Evolutionary conservation across 2,113 vertebrate species (phyloP), one percentile per base, ranked within the genome.

Genomic region (Esox niger): DNA sequence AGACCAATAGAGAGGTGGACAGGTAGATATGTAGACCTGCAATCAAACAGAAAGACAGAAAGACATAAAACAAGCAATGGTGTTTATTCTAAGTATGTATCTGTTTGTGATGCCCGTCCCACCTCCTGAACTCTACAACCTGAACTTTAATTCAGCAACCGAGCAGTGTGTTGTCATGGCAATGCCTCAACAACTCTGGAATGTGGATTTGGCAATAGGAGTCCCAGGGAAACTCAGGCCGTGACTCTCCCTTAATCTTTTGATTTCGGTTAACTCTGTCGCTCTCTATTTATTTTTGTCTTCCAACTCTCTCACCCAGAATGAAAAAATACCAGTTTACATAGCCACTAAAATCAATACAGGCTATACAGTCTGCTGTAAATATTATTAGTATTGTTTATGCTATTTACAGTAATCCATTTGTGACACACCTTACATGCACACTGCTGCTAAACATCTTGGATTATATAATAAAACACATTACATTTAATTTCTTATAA

Each of bases 71-170:
- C 35, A 38, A 5, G 11, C 11, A 38, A 38, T 38, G 35, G 35
- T 11, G 11, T n/a, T n/a, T n/a, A n/a, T n/a, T n/a, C n/a, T n/a
- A n/a, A n/a, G n/a, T n/a, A n/a, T n/a, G n/a, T n/a, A n/a, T n/a
- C n/a, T n/a, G n/a, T n/a, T 20, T 49, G n/a, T 21, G 64, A 78
- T 79, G 78, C 58, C 75, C 69, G 57, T 30, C n/a, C 47, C 47
- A n/a, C n/a, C 47, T n/a, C 17, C 17, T 49, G 4, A 58, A 58
- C 27, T 4, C 0, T 15, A 29, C 56, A 11, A 29, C 56, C 11
- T 29, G 27, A 58, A 4, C 23, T 29, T 26, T 4, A 29, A 4
- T 15, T 49, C n/a, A 21, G 13, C 17, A 81, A 64, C n/a, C n/a
- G 47, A 78, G 67, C 38, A 6, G 27, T 59, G 46, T 30, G 63